These are phyloP conservation scores for Rhizomys pruinosus DNA, from an alignment of 2,113 vertebrate genomes.

Conservation along the genomic window DNA sequence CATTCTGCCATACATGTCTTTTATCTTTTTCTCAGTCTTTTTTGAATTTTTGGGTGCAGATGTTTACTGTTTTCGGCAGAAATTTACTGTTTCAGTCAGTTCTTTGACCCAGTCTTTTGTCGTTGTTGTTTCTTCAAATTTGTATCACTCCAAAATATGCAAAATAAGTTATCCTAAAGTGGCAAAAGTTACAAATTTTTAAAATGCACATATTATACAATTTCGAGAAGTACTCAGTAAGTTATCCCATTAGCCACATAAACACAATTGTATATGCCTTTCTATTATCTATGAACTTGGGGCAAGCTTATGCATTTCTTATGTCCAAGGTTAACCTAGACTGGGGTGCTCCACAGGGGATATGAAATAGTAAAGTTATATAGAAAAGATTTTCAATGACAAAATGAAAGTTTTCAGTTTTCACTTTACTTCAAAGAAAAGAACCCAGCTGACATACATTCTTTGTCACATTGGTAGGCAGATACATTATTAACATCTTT, in stretches of 20 bases:
- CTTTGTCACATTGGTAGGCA: constrained; percentile 75
- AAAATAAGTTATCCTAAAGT: not conserved
- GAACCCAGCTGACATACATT: constrained; percentile 67
- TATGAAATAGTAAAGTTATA: constrained; percentile 67
- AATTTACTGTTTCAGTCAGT: too few species aligned
- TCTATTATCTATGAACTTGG: not conserved
- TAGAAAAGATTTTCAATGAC: constrained; percentile 74
- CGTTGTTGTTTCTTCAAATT: too few species aligned
- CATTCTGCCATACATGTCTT: too few species aligned
- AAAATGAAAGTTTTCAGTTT: constrained; percentile 80
- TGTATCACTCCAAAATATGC: too few species aligned
- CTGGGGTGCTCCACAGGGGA: not conserved
- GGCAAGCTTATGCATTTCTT: constrained; percentile 47
- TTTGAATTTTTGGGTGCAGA: too few species aligned
- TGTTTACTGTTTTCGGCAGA: too few species aligned
- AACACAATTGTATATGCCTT: not conserved
- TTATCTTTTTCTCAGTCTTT: too few species aligned
- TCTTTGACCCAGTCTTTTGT: too few species aligned
- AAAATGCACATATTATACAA: constrained; percentile 37
- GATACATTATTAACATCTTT: constrained; percentile 82
- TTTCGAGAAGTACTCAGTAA: constrained; percentile 28
- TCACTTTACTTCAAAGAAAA: constrained; percentile 79
- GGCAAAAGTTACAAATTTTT: too few species aligned
- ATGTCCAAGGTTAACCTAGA: constrained; percentile 20
- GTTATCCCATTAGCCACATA: constrained; percentile 14